Evolutionary conservation across 2,797 vertebrate species (phyloP).

Genomic region (Orestias chungarensis): DNA sequence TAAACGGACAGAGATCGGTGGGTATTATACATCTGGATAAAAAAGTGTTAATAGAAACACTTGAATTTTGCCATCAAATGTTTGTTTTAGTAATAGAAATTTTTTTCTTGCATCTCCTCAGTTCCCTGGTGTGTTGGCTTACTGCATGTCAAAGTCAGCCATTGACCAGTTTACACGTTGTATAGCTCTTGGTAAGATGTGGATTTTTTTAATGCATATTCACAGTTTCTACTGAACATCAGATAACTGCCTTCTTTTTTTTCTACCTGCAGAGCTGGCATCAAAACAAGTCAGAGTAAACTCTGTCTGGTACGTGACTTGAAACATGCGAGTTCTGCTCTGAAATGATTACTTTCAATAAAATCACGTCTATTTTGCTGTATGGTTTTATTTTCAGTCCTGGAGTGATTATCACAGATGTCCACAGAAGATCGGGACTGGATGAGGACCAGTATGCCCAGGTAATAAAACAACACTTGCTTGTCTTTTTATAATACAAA

Average conservation of each 20-base stretch:
- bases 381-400: conserved; percentile 69
- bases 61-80: not conserved
- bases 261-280: conserved; percentile 78
- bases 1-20: conserved; percentile 86
- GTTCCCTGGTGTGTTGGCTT: conserved; percentile 86
- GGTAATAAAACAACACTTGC: conserved; percentile 54
- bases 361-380: not conserved
- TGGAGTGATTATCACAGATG: conserved; percentile 85
- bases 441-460: conserved; percentile 82
- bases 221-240: not conserved
- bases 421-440: conserved; percentile 85
- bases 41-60: not conserved
- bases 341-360: not conserved
- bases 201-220: not conserved
- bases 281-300: conserved; percentile 84
- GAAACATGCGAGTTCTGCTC: not conserved
- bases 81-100: not conserved
- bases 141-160: conserved; percentile 87
- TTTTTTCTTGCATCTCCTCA: conserved; percentile 27
- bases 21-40: conserved; percentile 41
- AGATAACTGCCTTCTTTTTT: conserved; percentile 12
- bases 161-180: conserved; percentile 86
- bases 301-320: conserved; percentile 80
- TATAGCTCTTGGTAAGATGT: conserved; percentile 78
- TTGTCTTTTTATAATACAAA: not conserved